Percentiles rank a stretch among this genome's conserved stretches.
These are phyloP conservation scores for Struthidea cinerea DNA, from an alignment of 2,113 vertebrate genomes.

Conservation along the genomic window DNA sequence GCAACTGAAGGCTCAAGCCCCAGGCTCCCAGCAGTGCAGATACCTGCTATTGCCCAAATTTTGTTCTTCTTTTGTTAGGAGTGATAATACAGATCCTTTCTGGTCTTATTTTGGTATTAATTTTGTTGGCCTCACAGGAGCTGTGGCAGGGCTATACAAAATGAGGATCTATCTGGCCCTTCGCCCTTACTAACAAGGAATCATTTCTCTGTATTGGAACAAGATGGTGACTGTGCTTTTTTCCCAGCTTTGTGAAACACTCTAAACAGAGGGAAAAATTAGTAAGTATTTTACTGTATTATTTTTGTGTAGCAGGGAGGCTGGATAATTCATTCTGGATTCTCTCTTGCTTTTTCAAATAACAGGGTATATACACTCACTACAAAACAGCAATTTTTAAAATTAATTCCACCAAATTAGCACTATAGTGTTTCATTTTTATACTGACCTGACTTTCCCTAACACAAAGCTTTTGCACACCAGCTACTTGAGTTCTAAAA, in stretches of 20 bases:
- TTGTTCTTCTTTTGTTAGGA: not conserved
- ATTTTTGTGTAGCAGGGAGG: constrained; percentile 5
- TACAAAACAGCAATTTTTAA: constrained; percentile 28
- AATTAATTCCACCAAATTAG: constrained; percentile 24
- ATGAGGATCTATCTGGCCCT: not conserved
- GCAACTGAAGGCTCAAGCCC: not conserved
- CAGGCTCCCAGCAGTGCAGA: not conserved
- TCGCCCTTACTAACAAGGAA: constrained; percentile 30
- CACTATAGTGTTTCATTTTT: not conserved
- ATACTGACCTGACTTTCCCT: not conserved
- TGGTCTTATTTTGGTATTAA: not conserved
- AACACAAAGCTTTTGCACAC: not conserved
- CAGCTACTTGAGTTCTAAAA: not conserved
- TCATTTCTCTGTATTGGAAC: constrained; percentile 17
- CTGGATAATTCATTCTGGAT: not conserved
- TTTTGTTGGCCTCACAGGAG: not conserved
- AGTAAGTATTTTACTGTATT: not conserved
- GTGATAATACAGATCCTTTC: not conserved
- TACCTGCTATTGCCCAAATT: not conserved
- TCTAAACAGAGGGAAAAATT: constrained; percentile 8
- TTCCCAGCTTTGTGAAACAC: not conserved
- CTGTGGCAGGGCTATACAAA: not conserved
- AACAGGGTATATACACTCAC: not conserved
- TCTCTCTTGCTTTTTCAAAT: constrained; percentile 25
- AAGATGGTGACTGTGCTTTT: constrained; percentile 20